Percentiles rank a stretch among this genome's conserved stretches.
Conservation (phyloP, 2,113 vertebrate genomes). For the Podilymbus podiceps region DNA sequence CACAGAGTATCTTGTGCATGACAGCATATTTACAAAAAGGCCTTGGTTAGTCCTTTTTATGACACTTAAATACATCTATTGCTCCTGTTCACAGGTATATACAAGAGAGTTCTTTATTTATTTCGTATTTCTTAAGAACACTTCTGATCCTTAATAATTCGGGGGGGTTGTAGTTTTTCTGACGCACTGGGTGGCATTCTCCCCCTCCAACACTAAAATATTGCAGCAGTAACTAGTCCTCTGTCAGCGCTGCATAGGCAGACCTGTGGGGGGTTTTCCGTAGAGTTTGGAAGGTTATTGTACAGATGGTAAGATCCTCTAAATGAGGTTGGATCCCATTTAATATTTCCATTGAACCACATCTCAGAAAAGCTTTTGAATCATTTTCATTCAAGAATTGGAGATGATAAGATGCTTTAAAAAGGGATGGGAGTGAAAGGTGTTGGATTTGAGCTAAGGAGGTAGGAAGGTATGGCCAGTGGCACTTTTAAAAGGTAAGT, state of each 20-base stretch:
- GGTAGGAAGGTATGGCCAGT: neutral
- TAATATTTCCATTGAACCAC: neutral
- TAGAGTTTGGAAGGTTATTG: neutral
- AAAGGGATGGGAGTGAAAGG: neutral
- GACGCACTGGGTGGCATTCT: neutral
- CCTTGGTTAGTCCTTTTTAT: neutral
- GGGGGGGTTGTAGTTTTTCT: neutral
- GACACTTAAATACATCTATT: neutral
- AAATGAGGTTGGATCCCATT: neutral
- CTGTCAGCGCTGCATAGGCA: neutral
- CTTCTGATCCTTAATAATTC: neutral
- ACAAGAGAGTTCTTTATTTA: neutral
- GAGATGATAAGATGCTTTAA: neutral
- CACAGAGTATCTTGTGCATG: neutral
- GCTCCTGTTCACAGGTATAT: neutral
- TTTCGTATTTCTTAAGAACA: neutral
- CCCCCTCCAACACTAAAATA: neutral
- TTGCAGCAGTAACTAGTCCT: neutral
- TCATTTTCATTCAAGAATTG: neutral
- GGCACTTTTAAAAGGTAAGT: neutral
- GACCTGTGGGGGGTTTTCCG: neutral
- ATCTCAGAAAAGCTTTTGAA: neutral
- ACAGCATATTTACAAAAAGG: neutral
- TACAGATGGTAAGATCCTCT: neutral
- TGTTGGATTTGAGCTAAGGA: neutral